Evolutionary conservation across 2,797 vertebrate genomes (phyloP), one percentile per base, ranked within the genome.

Genomic region (Rhabdophis nuchalis): DNA sequence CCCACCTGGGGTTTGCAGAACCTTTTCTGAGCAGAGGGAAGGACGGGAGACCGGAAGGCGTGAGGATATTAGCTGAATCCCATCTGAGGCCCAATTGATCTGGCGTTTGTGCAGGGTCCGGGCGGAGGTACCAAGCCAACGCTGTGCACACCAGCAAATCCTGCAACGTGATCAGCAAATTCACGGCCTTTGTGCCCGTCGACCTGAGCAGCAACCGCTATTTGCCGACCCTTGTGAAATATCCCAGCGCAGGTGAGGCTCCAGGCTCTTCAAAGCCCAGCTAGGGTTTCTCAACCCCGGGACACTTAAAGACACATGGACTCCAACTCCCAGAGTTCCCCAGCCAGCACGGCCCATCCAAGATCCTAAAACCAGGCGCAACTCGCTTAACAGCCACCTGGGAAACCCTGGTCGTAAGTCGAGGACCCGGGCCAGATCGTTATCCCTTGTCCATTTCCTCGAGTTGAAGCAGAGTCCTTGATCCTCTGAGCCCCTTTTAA

Each of bases 151-250:
- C 98, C 96, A 99, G 99, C 98, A 99, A 98, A 93, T 98, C 98
- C 93, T 99, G 99, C 94, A 99, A 99, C 1, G 92, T 99, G 94
- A 98, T 99, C 95, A 99, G 99, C 98, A 99, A 99, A 96, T 98
- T 98, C 97, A 99, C 99, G 0, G 98, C 97, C 0, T 98, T 99
- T 0, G 94, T 99, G 91, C 98, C 99, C 0, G 97, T 99, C 86
- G 99, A 99, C 94, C 96, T 99, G 95, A 98, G 98, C 97, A 98
- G 97, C 93, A 98, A 98, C 92, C 96, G 97, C 92, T 99, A 98
- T 97, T 97, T 99, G 96, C 98, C 97, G 85, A 98, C 97, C 0
- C 93, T 97, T 27, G 95, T 99, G 86, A 98, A 98, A 93, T 99
- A 98, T 96, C 96, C 98, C 91, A 98, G 96, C 94, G 94, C 96